A percentile compares a stretch with the other conserved stretches of the same genome.
These are phyloP conservation scores for Saguinus midas DNA, from an alignment of 2,113 vertebrate genomes.

Conservation along the genomic window DNA sequence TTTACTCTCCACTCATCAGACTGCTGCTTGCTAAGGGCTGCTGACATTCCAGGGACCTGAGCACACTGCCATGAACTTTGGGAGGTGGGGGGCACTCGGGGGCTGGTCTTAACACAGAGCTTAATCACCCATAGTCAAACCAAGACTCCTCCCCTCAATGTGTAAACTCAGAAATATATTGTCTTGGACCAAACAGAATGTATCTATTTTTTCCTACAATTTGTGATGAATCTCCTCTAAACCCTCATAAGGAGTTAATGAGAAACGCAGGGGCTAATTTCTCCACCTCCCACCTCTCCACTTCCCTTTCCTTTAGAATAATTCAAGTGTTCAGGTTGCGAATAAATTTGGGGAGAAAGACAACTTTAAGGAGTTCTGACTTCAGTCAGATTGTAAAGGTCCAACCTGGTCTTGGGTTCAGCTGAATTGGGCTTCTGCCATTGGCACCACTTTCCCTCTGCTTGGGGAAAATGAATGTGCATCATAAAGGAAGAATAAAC, in stretches of 20 bases:
- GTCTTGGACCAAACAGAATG: neutral
- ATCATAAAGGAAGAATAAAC: neutral
- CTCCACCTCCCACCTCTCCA: neutral
- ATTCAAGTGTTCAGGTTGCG: neutral
- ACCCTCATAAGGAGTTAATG: neutral
- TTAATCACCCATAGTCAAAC: neutral
- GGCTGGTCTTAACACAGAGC: neutral
- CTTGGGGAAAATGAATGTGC: neutral
- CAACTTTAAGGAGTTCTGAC: neutral
- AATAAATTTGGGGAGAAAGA: neutral
- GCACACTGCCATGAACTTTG: neutral
- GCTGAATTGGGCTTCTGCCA: neutral
- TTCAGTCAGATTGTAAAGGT: neutral
- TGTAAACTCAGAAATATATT: neutral
- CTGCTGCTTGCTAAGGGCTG: neutral
- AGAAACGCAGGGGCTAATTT: neutral
- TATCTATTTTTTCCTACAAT: neutral
- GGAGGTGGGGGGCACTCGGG: neutral
- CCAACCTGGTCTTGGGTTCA: neutral
- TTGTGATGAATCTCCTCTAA: neutral
- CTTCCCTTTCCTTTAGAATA: conserved; percentile 10
- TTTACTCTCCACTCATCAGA: neutral
- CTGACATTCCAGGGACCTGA: neutral
- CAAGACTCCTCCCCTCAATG: neutral
- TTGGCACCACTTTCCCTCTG: neutral